These are phyloP conservation scores for Arctia plantaginis DNA, from an alignment of 2,888 invertebrate species.

Conservation along the genomic window DNA sequence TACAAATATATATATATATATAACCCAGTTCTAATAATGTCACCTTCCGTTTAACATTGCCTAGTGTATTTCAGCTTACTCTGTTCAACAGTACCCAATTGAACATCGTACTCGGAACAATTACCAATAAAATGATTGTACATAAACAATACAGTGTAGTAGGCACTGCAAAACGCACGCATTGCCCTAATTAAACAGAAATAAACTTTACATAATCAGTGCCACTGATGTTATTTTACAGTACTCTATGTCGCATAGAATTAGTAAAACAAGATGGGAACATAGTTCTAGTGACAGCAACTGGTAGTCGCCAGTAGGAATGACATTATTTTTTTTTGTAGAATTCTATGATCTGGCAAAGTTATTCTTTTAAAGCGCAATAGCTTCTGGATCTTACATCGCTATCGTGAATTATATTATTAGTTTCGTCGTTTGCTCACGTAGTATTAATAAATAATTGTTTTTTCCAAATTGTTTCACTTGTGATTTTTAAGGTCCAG, in stretches of 20 bases:
- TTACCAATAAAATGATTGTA: neutral
- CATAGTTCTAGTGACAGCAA: neutral
- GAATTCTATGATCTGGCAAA: neutral
- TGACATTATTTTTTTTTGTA: neutral
- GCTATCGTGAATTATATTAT: no score
- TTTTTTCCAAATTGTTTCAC: no score
- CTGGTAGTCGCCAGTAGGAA: neutral
- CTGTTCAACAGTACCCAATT: neutral
- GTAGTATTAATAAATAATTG: no score
- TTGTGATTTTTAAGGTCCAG: no score
- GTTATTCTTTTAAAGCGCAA: no score
- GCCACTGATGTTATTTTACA: slow-evolving; percentile 17
- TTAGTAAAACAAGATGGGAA: slow-evolving; percentile 2
- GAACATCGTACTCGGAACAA: slow-evolving; percentile 3
- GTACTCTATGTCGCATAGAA: neutral
- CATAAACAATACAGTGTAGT: slow-evolving; percentile 2
- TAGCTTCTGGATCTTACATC: no score
- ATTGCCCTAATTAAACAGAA: slow-evolving; percentile 21
- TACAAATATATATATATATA: neutral
- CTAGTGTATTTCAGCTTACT: neutral
- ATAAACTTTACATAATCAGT: slow-evolving; percentile 30
- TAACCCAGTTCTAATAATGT: neutral
- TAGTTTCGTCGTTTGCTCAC: no score
- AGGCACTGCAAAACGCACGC: slow-evolving; percentile 16
- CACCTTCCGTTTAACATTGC: neutral